Base-by-base conservation (phyloP, 1,140 invertebrate genomes). In the Trinorchestia longiramus region DNA sequence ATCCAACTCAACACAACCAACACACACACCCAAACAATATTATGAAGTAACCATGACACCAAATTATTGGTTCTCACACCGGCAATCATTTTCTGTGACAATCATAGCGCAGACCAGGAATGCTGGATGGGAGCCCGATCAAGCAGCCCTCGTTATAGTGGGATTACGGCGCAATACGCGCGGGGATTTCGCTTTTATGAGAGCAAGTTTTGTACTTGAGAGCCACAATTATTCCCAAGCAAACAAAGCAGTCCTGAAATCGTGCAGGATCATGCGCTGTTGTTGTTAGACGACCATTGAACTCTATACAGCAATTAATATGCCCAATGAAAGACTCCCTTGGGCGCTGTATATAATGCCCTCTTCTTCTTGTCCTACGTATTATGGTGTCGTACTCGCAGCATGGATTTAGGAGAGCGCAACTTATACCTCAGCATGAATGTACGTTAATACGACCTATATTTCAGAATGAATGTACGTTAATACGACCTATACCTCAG, bases 241-340 rank as follows among this genome's bases (percentile, higher is more conserved):
- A 90, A 43, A 90, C 88, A 90, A 90, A 42, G 88, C 41, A 4
- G 88, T 3, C 36, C 43, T 28, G 88, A 41, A 90, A 43, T 41
- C n/a, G 88, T 36, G 88, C 88, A 90, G 88, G 88, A 90, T 90
- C 88, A 90, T 90, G 43, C 88, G 4, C 88, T 90, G 41, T 90
- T 87, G 88, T 90, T 90, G 88, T 90, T 41, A 90, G 88, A 41
- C 88, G 43, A 43, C 36, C 88, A 90, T 90, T 90, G 88, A 90
- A 42, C 41, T 90, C 88, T 42, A 90, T 90, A 90, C 41, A 42
- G 11, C 41, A 41, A 90, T 90, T 90, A 90, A 90, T 90, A 43
- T 90, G 88, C 88, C 88, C 88, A 42, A 41, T 90, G 88, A 90
- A 90, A 90, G 88, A 15, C 88, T 41, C 41, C 88, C 88, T 43